Evolutionary conservation across 2,797 vertebrate genomes (phyloP).

Genomic region (Hoplostethus atlanticus): DNA sequence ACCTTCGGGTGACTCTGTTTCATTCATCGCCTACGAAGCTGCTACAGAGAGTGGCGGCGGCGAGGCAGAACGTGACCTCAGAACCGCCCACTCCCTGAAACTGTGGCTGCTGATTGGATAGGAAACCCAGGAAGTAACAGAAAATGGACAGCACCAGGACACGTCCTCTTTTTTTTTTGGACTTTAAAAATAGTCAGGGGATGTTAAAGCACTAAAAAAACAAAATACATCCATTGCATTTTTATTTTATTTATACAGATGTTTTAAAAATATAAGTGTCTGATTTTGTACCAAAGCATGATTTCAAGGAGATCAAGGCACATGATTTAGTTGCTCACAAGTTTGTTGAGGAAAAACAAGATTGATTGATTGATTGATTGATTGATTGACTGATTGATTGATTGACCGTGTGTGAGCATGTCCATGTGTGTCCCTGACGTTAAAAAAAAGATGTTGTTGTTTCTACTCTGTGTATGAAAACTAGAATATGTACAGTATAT

Average conservation of each 20-base stretch:
- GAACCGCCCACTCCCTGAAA: constrained; percentile 33
- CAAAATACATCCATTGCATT: background rate
- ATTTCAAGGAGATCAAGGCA: constrained; percentile 57
- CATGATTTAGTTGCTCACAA: constrained; percentile 33
- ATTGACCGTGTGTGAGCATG: no score
- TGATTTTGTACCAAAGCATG: constrained; percentile 66
- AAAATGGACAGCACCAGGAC: constrained; percentile 32
- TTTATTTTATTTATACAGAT: constrained; percentile 36
- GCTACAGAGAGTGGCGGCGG: constrained; percentile 33
- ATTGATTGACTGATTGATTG: no score
- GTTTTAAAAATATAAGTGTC: constrained; percentile 46
- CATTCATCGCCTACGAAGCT: constrained; percentile 37
- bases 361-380: no score
- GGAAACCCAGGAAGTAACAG: constrained; percentile 10
- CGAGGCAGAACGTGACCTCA: constrained; percentile 4
- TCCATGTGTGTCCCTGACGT: constrained; percentile 18
- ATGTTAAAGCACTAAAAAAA: constrained; percentile 69
- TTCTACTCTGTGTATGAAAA: constrained; percentile 30
- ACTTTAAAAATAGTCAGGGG: constrained; percentile 36
- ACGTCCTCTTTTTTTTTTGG: background rate
- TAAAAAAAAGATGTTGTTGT: constrained; percentile 7
- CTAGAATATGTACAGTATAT: constrained; percentile 33
- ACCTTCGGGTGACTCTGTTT: background rate
- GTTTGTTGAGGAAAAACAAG: no score
- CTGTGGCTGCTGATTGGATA: constrained; percentile 57